Evolutionary conservation across 2,797 vertebrate species (phyloP).

Genomic region (Balearica regulorum): DNA sequence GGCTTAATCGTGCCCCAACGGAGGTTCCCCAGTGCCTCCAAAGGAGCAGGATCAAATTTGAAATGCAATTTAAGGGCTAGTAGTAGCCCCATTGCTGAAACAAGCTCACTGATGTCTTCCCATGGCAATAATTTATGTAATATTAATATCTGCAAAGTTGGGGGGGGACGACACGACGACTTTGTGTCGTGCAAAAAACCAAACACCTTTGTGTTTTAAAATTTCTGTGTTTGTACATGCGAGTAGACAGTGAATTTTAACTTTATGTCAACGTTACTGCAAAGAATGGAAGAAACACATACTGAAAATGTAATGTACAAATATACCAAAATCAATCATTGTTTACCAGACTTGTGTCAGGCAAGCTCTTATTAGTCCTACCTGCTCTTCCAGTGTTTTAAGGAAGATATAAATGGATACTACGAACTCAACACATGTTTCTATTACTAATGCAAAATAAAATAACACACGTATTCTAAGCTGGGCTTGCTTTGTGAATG

Average conservation of each 20-base stretch:
- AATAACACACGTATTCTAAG: background rate
- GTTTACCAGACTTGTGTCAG: background rate
- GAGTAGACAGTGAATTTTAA: background rate
- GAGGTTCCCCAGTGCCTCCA: background rate
- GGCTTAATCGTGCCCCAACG: background rate
- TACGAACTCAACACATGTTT: background rate
- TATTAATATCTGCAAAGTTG: background rate
- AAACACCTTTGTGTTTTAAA: background rate
- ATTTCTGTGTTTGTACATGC: background rate
- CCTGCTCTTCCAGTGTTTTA: background rate
- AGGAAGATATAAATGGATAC: background rate
- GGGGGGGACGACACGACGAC: rapidly evolving
- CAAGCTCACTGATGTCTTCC: background rate
- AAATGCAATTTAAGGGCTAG: background rate
- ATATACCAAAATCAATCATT: background rate
- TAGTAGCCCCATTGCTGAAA: background rate
- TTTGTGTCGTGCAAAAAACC: background rate
- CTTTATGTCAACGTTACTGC: background rate
- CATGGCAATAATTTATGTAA: background rate
- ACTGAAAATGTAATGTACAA: background rate
- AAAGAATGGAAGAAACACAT: background rate
- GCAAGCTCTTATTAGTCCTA: background rate
- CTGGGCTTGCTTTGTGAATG: background rate
- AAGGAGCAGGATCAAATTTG: background rate
- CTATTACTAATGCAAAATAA: background rate